Evolutionary conservation across 2,888 invertebrate genomes (phyloP).

Genomic region (Agrochola litura): DNA sequence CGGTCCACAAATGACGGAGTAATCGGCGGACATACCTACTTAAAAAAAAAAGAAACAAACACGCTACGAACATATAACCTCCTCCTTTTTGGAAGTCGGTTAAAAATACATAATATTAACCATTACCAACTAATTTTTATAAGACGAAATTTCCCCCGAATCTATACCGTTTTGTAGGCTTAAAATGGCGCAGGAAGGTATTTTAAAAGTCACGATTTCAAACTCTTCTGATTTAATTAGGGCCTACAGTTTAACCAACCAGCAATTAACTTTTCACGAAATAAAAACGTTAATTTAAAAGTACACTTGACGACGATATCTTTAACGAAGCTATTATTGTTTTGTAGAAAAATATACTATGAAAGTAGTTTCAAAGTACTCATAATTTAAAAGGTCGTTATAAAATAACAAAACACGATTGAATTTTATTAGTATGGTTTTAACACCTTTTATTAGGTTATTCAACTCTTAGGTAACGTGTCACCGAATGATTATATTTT

Average conservation of each 20-base stretch:
- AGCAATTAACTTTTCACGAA: conserved; percentile 50
- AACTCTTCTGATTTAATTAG: conserved; percentile 42
- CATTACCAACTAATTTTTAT: no score
- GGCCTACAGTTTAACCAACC: conserved; percentile 32
- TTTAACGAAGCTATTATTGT: background rate
- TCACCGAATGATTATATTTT: background rate
- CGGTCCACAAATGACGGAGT: no score
- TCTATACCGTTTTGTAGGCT: background rate
- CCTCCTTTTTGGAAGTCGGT: no score
- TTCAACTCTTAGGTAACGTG: background rate
- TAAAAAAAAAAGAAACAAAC: no score
- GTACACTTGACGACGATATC: conserved; percentile 25
- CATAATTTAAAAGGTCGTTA: background rate
- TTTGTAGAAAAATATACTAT: background rate
- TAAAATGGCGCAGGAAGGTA: conserved; percentile 25
- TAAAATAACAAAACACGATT: background rate
- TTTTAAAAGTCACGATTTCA: conserved; percentile 24
- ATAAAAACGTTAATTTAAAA: conserved; percentile 49
- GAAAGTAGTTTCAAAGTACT: background rate
- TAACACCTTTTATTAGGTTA: background rate
- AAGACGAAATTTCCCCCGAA: background rate
- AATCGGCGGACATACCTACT: no score
- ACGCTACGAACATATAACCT: no score
- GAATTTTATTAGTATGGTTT: background rate
- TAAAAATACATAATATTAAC: no score